A percentile compares a stretch with the other conserved stretches of the same genome.
phyloP scores from a whole-genome alignment of 2,888 invertebrate genomes.

The Plagodis pulveraria region DNA sequence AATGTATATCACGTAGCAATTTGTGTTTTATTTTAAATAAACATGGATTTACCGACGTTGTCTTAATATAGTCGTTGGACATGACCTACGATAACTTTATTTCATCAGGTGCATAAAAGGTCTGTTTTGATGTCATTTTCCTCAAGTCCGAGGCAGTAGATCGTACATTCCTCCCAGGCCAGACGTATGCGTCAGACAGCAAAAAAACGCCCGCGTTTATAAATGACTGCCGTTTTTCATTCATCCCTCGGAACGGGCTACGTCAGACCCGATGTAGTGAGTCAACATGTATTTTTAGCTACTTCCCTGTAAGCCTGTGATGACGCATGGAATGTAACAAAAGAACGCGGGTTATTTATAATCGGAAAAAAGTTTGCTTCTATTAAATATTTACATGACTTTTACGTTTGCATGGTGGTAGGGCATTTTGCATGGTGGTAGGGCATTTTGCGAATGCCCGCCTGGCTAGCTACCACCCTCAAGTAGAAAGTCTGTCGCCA shows the following conservation, averaged over 20 bases:
- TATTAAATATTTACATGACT: too few relatives aligned
- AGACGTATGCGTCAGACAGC: constrained; percentile 21
- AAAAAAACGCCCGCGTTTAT: constrained; percentile 36
- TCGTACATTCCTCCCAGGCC: constrained; percentile 20
- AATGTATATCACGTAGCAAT: too few relatives aligned
- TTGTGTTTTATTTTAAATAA: too few relatives aligned
- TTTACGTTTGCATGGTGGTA: too few relatives aligned
- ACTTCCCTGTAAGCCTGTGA: constrained; percentile 25
- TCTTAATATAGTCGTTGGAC: constrained; percentile 4
- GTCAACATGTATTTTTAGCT: constrained; percentile 56
- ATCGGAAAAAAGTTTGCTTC: too few relatives aligned
- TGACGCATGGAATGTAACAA: constrained; percentile 7
- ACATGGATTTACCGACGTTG: too few relatives aligned
- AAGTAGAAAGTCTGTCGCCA: too few relatives aligned
- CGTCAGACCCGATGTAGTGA: constrained; percentile 56
- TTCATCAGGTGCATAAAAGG: constrained; percentile 29
- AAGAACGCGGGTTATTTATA: too few relatives aligned
- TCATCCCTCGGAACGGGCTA: constrained; percentile 56
- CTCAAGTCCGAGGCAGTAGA: constrained; percentile 24
- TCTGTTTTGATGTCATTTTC: constrained; percentile 32
- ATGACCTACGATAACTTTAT: constrained; percentile 36
- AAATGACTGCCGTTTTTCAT: constrained; percentile 54
- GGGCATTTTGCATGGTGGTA: too few relatives aligned
- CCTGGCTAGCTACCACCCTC: too few relatives aligned
- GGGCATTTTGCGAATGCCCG: too few relatives aligned